These are phyloP conservation scores for Mesoligia furuncula DNA, from an alignment of 2,888 invertebrate genomes.

Conservation along the genomic window DNA sequence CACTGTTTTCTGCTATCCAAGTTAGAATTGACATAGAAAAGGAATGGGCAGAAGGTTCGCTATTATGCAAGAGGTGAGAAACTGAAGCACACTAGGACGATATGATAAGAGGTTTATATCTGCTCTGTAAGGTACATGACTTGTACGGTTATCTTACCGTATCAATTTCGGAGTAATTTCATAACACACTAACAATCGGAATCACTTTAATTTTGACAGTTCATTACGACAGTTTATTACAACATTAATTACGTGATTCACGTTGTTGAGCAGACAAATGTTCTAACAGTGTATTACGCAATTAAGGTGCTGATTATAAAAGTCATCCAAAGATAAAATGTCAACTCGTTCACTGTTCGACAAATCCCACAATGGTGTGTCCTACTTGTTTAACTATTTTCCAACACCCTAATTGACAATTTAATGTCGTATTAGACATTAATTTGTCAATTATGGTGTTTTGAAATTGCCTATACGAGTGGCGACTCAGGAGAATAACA, in stretches of 20 bases:
- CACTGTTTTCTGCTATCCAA: conserved; percentile 47
- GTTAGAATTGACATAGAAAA: conserved; percentile 25
- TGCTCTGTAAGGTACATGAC: background rate
- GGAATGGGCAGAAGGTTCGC: background rate
- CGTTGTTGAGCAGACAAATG: no score
- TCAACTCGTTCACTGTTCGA: background rate
- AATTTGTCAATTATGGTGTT: background rate
- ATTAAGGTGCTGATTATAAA: background rate
- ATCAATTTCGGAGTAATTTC: no score
- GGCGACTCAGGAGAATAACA: background rate
- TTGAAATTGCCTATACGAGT: background rate
- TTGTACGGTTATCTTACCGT: background rate
- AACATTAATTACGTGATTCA: no score
- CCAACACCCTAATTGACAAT: background rate
- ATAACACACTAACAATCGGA: no score
- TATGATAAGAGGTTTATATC: background rate
- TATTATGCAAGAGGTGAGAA: background rate
- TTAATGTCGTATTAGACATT: no score
- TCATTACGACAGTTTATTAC: no score
- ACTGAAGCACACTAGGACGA: no score
- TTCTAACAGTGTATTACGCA: no score
- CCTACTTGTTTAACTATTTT: background rate
- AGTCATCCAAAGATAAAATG: background rate
- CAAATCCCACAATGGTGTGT: background rate
- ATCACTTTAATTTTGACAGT: no score